phyloP scores from a whole-genome alignment of 2,797 vertebrate genomes.

The Oryzias dopingdopingensis region DNA sequence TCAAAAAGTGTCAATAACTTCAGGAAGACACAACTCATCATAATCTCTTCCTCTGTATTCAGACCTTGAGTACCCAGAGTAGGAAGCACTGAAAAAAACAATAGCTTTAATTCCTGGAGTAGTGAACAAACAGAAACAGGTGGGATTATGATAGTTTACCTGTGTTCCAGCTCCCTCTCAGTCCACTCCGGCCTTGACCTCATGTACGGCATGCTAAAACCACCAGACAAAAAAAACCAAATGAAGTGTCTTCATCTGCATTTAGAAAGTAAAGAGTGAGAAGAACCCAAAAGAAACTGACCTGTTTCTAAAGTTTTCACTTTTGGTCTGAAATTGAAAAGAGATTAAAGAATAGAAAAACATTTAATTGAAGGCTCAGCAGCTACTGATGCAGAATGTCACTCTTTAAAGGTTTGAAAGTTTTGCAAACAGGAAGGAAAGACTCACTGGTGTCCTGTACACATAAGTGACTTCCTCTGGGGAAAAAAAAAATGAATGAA shows the following conservation, averaged over 20 bases:
- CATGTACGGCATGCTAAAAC: slow-evolving; percentile 40
- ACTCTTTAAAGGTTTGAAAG: too few relatives aligned
- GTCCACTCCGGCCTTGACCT: slow-evolving; percentile 47
- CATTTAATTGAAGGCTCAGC: too few relatives aligned
- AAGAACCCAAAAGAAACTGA: slow-evolving; percentile 26
- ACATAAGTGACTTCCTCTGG: slow-evolving; percentile 70
- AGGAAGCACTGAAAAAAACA: slow-evolving; percentile 40
- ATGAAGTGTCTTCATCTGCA: background rate
- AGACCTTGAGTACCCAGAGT: slow-evolving; percentile 35
- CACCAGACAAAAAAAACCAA: background rate
- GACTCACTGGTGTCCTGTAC: slow-evolving; percentile 70
- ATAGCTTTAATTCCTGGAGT: background rate
- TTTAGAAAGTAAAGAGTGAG: background rate
- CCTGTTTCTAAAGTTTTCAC: slow-evolving; percentile 46
- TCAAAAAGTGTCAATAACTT: background rate
- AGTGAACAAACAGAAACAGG: background rate
- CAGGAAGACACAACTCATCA: slow-evolving; percentile 40
- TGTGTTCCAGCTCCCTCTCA: slow-evolving; percentile 41
- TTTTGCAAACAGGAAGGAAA: background rate
- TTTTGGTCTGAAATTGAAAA: slow-evolving; percentile 47
- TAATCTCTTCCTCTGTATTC: slow-evolving; percentile 34
- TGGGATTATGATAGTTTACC: slow-evolving; percentile 38
- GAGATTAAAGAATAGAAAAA: background rate
- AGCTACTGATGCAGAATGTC: too few relatives aligned
- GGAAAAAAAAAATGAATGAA: slow-evolving; percentile 32